Evolutionary conservation across 2,113 vertebrate species (phyloP).

Genomic region (Smithornis capensis): DNA sequence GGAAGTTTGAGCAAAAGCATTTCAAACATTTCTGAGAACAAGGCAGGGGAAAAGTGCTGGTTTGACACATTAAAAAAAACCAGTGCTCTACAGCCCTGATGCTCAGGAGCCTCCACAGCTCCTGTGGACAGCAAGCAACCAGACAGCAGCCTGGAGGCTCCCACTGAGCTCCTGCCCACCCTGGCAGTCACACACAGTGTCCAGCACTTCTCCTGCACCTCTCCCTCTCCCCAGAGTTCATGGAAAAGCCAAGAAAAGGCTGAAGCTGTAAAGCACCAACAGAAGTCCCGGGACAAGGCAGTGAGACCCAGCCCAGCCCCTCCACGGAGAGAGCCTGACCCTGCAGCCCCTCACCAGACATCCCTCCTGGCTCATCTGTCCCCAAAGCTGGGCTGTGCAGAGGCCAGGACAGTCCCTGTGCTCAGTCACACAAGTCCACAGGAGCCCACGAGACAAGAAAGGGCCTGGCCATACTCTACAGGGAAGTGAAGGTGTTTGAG

Average conservation of each 20-base stretch:
- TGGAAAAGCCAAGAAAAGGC: background rate
- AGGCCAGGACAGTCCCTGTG: background rate
- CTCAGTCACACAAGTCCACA: background rate
- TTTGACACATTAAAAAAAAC: background rate
- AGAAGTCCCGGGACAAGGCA: background rate
- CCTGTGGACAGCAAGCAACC: fast-evolving
- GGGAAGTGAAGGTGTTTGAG: background rate
- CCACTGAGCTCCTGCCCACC: background rate
- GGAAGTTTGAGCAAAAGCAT: conserved; percentile 9
- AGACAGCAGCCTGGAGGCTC: fast-evolving
- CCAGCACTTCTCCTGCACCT: background rate
- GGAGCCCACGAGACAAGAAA: background rate
- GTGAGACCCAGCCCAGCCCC: background rate
- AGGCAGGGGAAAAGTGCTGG: background rate
- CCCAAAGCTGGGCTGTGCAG: no score
- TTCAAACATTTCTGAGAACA: conserved; percentile 12
- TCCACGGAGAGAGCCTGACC: fast-evolving
- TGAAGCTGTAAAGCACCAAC: background rate
- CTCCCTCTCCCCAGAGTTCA: background rate
- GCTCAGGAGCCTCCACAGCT: background rate
- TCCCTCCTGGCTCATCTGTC: fast-evolving
- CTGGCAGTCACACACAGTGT: background rate
- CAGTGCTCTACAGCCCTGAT: fast-evolving
- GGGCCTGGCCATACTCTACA: background rate
- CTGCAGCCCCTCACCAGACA: fast-evolving